Evolutionary conservation across 2,113 vertebrate genomes (phyloP).

Genomic region (Procavia capensis): DNA sequence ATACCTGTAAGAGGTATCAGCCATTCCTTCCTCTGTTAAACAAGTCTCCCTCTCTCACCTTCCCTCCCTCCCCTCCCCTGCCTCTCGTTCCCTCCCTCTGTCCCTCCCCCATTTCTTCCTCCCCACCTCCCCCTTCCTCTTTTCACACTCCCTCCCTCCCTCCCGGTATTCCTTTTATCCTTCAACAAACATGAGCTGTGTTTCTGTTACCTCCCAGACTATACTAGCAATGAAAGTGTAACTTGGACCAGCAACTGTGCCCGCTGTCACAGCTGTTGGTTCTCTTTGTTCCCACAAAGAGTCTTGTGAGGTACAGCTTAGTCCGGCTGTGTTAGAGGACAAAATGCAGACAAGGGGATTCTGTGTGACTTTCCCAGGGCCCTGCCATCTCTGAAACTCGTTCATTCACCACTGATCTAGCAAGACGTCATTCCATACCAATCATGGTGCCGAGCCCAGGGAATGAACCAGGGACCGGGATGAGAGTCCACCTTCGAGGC

Average conservation of each 20-base stretch:
- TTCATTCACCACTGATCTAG: fast-evolving
- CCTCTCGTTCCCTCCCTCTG: neutral
- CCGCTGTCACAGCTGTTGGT: neutral
- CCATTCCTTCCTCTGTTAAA: neutral
- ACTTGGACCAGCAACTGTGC: neutral
- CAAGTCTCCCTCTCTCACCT: neutral
- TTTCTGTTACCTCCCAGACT: neutral
- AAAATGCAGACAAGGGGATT: neutral
- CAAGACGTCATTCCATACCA: neutral
- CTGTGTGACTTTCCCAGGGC: neutral
- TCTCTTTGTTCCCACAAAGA: neutral
- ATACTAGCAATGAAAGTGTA: neutral
- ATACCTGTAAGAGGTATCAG: neutral
- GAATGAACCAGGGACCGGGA: neutral
- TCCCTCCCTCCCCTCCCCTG: neutral
- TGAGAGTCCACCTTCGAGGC: neutral
- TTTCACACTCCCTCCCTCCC: neutral
- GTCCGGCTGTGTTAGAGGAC: neutral
- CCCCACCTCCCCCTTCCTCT: no score
- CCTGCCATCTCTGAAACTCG: neutral
- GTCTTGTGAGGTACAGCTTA: neutral
- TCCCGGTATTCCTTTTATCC: neutral
- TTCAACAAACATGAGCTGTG: neutral
- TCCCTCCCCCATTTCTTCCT: neutral
- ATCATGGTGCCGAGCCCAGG: neutral